Evolutionary conservation across 1,140 invertebrate genomes (phyloP).

Genomic region (Papilio dardanus): DNA sequence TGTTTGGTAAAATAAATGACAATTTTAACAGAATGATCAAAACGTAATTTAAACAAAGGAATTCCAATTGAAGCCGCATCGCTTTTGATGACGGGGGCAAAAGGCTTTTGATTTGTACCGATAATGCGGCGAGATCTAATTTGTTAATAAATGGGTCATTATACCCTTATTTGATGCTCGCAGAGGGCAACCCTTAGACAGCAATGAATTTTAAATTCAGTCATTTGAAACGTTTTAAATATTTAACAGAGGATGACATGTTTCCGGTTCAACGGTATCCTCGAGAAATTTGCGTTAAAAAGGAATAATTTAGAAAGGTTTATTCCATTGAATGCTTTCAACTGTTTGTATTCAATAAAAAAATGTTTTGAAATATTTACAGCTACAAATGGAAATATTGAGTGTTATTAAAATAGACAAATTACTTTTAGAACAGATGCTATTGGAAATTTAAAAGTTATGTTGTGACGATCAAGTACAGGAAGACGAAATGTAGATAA

Average conservation of each 20-base stretch:
- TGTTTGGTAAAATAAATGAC: constrained; percentile 21
- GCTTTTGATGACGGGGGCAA: constrained; percentile 30
- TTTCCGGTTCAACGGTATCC: constrained; percentile 47
- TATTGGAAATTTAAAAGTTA: neutral
- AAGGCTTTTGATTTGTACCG: constrained; percentile 46
- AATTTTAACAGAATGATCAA: constrained; percentile 33
- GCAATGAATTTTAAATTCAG: constrained; percentile 68
- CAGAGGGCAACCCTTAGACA: constrained; percentile 57
- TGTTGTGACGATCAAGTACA: neutral
- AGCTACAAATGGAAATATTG: neutral
- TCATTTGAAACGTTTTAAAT: constrained; percentile 60
- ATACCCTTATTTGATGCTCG: constrained; percentile 56
- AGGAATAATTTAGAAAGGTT: constrained; percentile 29
- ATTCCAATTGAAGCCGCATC: constrained; percentile 35
- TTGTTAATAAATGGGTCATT: constrained; percentile 79
- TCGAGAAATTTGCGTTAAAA: constrained; percentile 18
- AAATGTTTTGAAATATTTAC: neutral
- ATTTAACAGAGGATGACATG: constrained; percentile 57
- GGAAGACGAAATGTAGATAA: neutral
- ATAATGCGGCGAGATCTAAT: constrained; percentile 69
- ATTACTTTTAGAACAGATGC: neutral
- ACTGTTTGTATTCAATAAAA: constrained; percentile 2
- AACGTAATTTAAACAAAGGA: constrained; percentile 39
- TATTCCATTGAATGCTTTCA: constrained; percentile 16
- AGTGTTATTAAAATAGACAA: neutral